These are phyloP conservation scores for Crematogaster levior DNA, from an alignment of 2,888 invertebrate species.

Conservation along the genomic window DNA sequence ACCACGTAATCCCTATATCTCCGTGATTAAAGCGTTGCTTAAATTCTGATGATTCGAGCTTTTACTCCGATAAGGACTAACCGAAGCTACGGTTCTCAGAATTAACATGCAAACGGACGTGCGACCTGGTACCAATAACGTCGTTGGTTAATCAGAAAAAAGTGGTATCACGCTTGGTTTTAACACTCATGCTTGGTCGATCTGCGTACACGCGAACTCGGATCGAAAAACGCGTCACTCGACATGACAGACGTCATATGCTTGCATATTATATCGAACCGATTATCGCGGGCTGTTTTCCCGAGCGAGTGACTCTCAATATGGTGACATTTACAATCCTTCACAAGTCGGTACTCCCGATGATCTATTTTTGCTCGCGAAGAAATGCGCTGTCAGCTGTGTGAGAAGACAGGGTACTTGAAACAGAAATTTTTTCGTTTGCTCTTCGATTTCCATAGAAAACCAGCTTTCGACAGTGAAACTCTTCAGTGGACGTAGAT, in stretches of 20 bases:
- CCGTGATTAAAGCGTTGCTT: conserved; percentile 3
- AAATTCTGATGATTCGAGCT: background rate
- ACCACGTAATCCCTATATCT: background rate
- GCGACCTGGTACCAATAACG: conserved; percentile 65
- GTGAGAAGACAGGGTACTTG: too few species aligned
- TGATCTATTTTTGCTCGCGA: background rate
- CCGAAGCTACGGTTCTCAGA: background rate
- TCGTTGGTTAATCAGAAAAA: conserved; percentile 72
- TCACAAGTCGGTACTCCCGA: background rate
- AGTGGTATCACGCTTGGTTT: conserved; percentile 73
- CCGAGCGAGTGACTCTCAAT: background rate
- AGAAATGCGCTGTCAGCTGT: background rate
- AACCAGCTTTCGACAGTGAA: background rate
- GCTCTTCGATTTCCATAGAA: background rate
- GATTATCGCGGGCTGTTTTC: conserved; percentile 37
- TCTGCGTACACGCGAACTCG: conserved; percentile 68
- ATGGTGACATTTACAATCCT: background rate
- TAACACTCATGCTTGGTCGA: conserved; percentile 73
- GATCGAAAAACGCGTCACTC: conserved; percentile 62
- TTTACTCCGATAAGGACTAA: background rate
- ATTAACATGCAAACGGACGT: conserved; percentile 33
- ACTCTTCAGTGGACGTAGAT: background rate
- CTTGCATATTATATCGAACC: conserved; percentile 66
- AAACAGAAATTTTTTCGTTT: background rate
- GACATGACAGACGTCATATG: conserved; percentile 55